Conservation (phyloP, 2,797 vertebrate genomes). For the Spheniscus humboldti region DNA sequence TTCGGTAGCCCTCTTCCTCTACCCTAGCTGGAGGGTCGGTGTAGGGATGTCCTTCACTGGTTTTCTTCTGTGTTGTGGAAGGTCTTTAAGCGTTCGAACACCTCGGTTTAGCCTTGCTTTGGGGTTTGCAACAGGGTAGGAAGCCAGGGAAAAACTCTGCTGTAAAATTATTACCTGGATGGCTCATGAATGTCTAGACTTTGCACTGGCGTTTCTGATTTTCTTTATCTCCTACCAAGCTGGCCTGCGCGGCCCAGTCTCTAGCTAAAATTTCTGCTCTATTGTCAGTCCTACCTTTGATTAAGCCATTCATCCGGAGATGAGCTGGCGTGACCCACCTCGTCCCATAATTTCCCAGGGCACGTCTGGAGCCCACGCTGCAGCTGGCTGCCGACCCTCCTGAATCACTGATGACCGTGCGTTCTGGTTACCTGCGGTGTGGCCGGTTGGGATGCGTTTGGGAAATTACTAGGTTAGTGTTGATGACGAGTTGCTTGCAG, state of each 20-base stretch:
- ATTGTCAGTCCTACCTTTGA: neutral
- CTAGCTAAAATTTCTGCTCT: neutral
- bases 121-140: neutral
- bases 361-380: accelerated
- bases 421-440: neutral
- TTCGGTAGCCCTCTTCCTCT: neutral
- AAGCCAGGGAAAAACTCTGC: neutral
- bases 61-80: neutral
- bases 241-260: neutral
- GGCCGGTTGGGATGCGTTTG: neutral
- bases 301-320: neutral
- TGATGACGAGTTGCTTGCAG: neutral
- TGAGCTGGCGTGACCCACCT: neutral
- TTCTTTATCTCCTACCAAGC: neutral
- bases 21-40: accelerated
- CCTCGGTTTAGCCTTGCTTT: neutral
- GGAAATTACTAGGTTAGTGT: neutral
- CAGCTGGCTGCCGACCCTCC: neutral
- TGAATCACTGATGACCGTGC: neutral
- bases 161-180: neutral
- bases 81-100: accelerated
- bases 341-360: neutral
- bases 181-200: neutral
- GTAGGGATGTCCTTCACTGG: neutral
- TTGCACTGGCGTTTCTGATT: neutral